Evolutionary conservation across 2,113 vertebrate genomes (phyloP).

Genomic region (Lontra canadensis): DNA sequence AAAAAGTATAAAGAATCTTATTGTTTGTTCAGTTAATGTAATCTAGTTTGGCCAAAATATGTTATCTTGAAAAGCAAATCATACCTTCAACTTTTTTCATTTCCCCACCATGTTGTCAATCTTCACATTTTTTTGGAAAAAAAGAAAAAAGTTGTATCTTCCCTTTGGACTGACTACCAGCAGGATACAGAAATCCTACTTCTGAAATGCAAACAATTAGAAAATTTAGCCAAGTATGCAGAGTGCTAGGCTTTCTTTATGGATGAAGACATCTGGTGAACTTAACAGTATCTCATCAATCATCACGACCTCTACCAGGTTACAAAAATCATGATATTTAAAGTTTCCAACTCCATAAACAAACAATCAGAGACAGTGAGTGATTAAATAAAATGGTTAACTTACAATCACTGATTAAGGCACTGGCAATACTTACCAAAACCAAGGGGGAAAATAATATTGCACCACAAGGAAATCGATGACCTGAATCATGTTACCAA

Average conservation of each 20-base stretch:
- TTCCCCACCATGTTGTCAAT: background rate
- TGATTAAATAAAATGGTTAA: background rate
- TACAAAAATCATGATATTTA: slow-evolving; percentile 27
- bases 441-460: background rate
- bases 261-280: slow-evolving; percentile 21
- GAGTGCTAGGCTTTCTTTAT: slow-evolving; percentile 9
- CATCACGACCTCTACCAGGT: background rate
- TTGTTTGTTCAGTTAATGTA: background rate
- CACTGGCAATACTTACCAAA: background rate
- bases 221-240: slow-evolving; percentile 13
- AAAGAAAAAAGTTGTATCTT: background rate
- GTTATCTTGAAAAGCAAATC: background rate
- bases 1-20: background rate
- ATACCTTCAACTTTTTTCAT: background rate
- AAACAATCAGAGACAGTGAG: background rate
- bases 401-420: background rate
- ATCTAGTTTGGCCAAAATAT: background rate
- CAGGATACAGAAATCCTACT: background rate
- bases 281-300: slow-evolving; percentile 45
- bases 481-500: background rate
- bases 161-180: background rate
- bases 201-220: background rate
- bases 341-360: slow-evolving; percentile 11
- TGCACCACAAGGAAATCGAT: background rate
- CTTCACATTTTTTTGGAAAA: background rate